phyloP scores from a whole-genome alignment of 2,113 vertebrate genomes.

The Calyptommatus sinebrachiatus region DNA sequence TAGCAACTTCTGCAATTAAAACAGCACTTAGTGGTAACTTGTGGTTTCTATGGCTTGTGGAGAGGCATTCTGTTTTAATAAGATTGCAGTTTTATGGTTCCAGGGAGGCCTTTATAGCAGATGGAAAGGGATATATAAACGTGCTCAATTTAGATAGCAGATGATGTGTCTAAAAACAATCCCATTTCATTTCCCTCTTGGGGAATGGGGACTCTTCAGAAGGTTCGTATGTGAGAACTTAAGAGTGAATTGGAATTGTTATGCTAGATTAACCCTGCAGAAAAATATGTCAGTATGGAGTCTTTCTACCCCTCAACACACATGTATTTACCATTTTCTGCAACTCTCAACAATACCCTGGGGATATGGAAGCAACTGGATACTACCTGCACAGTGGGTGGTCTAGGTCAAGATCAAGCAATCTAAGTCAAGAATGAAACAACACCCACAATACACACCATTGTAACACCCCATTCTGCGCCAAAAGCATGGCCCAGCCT shows the following conservation, averaged over 20 bases:
- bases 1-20: conserved; percentile 47
- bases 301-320: no score
- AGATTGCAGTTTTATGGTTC: conserved; percentile 40
- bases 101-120: conserved; percentile 38
- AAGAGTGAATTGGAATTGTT: background rate
- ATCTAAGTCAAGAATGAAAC: no score
- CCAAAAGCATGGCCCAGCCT: no score
- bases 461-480: no score
- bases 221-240: background rate
- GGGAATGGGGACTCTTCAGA: no score
- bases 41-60: conserved; percentile 50
- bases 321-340: no score
- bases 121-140: conserved; percentile 34
- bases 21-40: conserved; percentile 38
- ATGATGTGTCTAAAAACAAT: background rate
- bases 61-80: conserved; percentile 43
- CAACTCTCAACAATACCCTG: no score
- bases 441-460: no score
- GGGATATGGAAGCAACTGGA: no score
- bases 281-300: background rate
- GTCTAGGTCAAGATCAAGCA: no score
- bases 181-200: no score
- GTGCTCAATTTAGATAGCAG: background rate
- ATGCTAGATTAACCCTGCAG: background rate
- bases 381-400: no score